phyloP scores from a whole-genome alignment of 2,113 vertebrate species.

The Macaca nemestrina region DNA sequence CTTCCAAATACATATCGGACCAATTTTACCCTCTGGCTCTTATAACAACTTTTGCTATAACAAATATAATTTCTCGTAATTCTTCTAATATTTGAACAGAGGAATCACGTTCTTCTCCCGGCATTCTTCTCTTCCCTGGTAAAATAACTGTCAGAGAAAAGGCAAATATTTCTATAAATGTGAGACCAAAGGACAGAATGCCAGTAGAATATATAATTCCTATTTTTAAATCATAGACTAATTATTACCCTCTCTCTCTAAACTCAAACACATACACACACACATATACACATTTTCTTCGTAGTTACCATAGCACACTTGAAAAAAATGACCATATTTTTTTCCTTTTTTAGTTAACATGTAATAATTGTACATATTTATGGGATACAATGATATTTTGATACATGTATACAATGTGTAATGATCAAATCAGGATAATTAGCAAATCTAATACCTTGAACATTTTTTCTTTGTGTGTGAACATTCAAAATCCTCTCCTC shows the following conservation, averaged over 20 bases:
- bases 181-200: not conserved
- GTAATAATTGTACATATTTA: not conserved
- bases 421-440: not conserved
- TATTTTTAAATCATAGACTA: slow-evolving; percentile 12
- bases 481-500: not conserved
- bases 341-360: not conserved
- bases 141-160: slow-evolving; percentile 1
- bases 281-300: not conserved
- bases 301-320: not conserved
- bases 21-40: not conserved
- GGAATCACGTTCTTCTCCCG: not conserved
- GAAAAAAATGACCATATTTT: not conserved
- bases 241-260: not conserved
- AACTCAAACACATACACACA: too few species aligned
- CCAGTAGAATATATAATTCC: slow-evolving; percentile 23
- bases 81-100: slow-evolving; percentile 46
- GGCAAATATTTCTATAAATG: slow-evolving; percentile 2
- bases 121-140: not conserved
- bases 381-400: not conserved
- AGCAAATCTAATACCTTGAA: not conserved
- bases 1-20: not conserved
- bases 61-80: slow-evolving; percentile 19
- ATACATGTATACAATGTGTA: not conserved
- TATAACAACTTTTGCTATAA: not conserved
- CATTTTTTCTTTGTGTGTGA: not conserved